Evolutionary conservation across 2,113 vertebrate genomes (phyloP), one percentile per base, ranked within the genome.

Genomic region (Channa maculata): DNA sequence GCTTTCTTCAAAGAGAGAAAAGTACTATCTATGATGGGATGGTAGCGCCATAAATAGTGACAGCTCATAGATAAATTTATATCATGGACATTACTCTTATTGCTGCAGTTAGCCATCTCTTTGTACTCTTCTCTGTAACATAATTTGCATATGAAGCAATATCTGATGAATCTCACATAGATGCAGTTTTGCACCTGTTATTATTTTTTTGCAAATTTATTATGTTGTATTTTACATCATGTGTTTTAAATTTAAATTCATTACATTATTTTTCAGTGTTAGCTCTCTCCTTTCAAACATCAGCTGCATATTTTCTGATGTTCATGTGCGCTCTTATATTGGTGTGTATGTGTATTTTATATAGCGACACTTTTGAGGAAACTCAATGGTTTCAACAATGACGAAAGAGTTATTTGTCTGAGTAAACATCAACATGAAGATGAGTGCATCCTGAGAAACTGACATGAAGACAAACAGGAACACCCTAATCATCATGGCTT

Each of bases 1-100:
- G 43, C 66, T 90, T 66, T 34, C 37, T 78, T 67, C 65, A 36
- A 5, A 57, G 46, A 43, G 10, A 49, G 58, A 67, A 41, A 37
- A 48, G 6, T 6, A 13, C 12, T 57, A 13, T 62, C 38, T 70
- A 6, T 53, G 51, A 3, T 45, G 6, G 48, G 43, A 55, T 33
- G 45, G 14, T 2, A 37, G 9, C 34, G 10, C 11, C 59, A n/a
- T 24, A 5, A 3, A 57, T n/a, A 5, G 4, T 33, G 37, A 58
- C 9, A 11, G 53, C 48, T 76, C 36, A 62, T 54, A 39, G 13
- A 44, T 54, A 12, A 61, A 54, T 65, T 34, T 36, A 50, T 15
- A 37, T 36, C 4, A 39, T 34, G 14, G 14, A 51, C 5, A 15
- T 10, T 3, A 33, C 45, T 54, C 5, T 4, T 36, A 43, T 24